Percentiles rank a stretch among this genome's conserved stretches.
These are phyloP conservation scores for Popillia japonica DNA, from an alignment of 1,140 invertebrate species.

Conservation along the genomic window DNA sequence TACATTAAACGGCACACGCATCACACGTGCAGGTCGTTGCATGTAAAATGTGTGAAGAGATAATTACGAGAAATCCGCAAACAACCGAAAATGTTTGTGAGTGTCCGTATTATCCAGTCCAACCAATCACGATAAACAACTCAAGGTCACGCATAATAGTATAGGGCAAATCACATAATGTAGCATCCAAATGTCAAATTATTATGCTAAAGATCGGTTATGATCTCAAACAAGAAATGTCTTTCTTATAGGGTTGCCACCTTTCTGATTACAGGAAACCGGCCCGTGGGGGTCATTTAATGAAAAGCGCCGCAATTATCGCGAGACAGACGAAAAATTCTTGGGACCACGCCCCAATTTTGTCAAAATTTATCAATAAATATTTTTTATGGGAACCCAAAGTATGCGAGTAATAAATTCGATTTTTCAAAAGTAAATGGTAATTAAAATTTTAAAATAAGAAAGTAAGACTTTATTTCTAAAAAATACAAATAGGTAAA, in stretches of 20 bases:
- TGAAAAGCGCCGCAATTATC: neutral
- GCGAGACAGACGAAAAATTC: neutral
- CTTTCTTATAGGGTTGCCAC: conserved; percentile 14
- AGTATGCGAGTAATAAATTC: neutral
- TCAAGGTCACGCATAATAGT: too few species aligned
- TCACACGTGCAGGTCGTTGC: too few species aligned
- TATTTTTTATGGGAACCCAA: neutral
- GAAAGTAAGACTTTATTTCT: neutral
- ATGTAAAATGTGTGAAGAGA: too few species aligned
- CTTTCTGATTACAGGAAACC: conserved; percentile 9
- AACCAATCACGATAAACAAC: too few species aligned
- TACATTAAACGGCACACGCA: too few species aligned
- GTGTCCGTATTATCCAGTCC: too few species aligned
- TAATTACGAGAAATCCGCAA: too few species aligned
- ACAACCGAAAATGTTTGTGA: too few species aligned
- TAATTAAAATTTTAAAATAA: neutral
- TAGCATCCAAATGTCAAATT: too few species aligned
- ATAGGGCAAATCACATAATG: too few species aligned
- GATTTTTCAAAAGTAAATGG: neutral
- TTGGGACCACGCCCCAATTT: neutral
- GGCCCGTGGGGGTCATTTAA: neutral
- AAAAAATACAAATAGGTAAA: neutral
- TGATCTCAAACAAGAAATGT: too few species aligned
- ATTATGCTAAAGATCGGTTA: too few species aligned
- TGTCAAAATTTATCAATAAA: neutral